Evolutionary conservation across 2,113 vertebrate genomes (phyloP), one percentile per base, ranked within the genome.

Genomic region (Barnardius zonarius): DNA sequence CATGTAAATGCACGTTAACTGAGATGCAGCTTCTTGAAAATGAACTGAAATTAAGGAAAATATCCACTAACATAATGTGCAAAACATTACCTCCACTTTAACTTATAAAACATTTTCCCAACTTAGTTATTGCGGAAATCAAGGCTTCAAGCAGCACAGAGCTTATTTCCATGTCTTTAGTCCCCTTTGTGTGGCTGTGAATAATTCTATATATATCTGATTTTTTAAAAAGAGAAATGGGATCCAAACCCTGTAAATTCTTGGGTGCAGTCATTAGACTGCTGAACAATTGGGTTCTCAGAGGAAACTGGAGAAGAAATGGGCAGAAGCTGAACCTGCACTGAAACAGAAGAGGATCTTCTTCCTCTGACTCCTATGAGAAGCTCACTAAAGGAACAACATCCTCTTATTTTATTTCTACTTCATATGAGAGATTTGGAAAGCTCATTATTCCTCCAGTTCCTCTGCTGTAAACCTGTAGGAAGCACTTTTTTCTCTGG

Each of bases 41-140:
- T 75, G 66, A 92, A 92, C 35, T 64, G 55, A 77, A 96, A 96
- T 86, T 62, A 86, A 90, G 93, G 72, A 83, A 93, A 92, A 89
- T 92, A 82, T 93, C 88, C 90, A 76, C 86, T 87, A 92, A 61
- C n/a, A 57, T 82, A 57, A 93, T 73, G 37, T 93, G 64, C 84
- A 93, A 94, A 96, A 95, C 77, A 88, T 95, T 52, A 83, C 13
- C 14, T 30, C 27, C 22, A 37, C 64, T 96, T 88, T 66, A 93
- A 96, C 24, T 27, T 57, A 88, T 92, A 80, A 90, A 94, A 93
- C 51, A 72, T 69, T 88, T 69, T 33, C 48, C 25, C 30, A 37
- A 35, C 37, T 88, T 89, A 66, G 77, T 72, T 90, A 61, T 24
- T 69, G 86, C 9, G 70, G 83, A 83, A 95, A 91, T 89, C 69